phyloP scores from a whole-genome alignment of 2,888 invertebrate genomes.

The Heliconius ismenius region DNA sequence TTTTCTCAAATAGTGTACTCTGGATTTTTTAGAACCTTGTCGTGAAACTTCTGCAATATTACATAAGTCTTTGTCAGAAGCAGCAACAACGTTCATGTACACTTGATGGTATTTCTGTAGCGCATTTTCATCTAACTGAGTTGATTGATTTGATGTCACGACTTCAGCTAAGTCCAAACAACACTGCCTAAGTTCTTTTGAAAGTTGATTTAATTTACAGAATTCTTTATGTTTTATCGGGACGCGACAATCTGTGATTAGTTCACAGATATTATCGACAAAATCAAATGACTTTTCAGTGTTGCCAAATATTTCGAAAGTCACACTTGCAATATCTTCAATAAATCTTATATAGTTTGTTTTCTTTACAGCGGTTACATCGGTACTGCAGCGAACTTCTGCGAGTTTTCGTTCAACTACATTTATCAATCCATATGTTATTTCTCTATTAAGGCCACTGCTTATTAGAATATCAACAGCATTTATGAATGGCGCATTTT shows the following conservation, averaged over 20 bases:
- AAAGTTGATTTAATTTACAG: conserved; percentile 73
- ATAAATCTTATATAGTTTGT: conserved; percentile 76
- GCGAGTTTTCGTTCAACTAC: conserved; percentile 77
- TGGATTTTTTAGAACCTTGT: conserved; percentile 65
- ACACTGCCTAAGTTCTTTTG: conserved; percentile 72
- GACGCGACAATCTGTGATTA: conserved; percentile 73
- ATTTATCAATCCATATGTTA: conserved; percentile 77
- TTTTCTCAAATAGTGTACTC: conserved; percentile 77
- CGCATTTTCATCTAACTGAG: conserved; percentile 61
- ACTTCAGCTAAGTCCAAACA: conserved; percentile 75
- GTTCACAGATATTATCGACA: conserved; percentile 70
- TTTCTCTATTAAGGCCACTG: conserved; percentile 76
- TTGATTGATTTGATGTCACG: conserved; percentile 55
- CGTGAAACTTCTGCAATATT: conserved; percentile 69
- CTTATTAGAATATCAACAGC: conserved; percentile 76
- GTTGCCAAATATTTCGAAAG: conserved; percentile 77
- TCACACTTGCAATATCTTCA: conserved; percentile 76
- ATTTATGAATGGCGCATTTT: conserved; percentile 76
- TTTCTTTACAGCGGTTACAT: conserved; percentile 71
- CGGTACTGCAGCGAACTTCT: conserved; percentile 71
- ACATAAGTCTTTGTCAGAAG: conserved; percentile 74
- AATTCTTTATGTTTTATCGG: conserved; percentile 78
- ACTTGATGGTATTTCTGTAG: conserved; percentile 75
- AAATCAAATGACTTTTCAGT: conserved; percentile 74
- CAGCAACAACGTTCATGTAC: conserved; percentile 76